phyloP scores from a whole-genome alignment of 2,888 invertebrate species.

The Bellardia bayeri region DNA sequence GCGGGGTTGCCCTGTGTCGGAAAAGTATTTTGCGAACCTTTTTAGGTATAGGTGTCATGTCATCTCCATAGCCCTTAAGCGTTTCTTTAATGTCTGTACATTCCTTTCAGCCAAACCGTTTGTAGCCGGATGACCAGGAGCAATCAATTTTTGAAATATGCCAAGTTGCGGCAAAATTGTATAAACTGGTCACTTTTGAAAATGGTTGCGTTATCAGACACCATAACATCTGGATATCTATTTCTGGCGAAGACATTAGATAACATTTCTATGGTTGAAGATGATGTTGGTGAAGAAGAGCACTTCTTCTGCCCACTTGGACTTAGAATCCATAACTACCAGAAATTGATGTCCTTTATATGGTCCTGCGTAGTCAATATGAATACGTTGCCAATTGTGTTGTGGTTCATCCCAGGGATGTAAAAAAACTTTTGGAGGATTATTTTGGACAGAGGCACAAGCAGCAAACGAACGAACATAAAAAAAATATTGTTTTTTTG shows the following conservation, averaged over 20 bases:
- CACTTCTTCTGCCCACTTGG: slow-evolving; percentile 63
- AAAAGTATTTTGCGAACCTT: slow-evolving; percentile 26
- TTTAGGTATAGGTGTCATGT: slow-evolving; percentile 82
- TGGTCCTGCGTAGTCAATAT: slow-evolving; percentile 64
- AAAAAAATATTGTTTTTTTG: slow-evolving; percentile 40
- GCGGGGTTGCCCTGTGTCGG: slow-evolving; percentile 56
- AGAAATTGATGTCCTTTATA: slow-evolving; percentile 47
- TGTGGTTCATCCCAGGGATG: slow-evolving; percentile 67
- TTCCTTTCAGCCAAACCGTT: slow-evolving; percentile 27
- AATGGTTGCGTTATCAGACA: slow-evolving; percentile 31
- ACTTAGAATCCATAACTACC: slow-evolving; percentile 53
- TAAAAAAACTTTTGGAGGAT: slow-evolving; percentile 48
- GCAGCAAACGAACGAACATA: slow-evolving; percentile 72
- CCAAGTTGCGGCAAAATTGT: slow-evolving; percentile 45
- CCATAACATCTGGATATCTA: slow-evolving; percentile 13
- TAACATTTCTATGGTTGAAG: slow-evolving; percentile 60
- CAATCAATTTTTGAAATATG: slow-evolving; percentile 60
- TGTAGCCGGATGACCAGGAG: slow-evolving; percentile 5
- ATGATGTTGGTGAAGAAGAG: slow-evolving; percentile 57
- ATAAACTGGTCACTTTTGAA: slow-evolving; percentile 63
- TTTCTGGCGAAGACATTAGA: slow-evolving; percentile 63
- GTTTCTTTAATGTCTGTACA: slow-evolving; percentile 47
- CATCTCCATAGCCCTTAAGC: slow-evolving; percentile 48
- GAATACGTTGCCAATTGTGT: slow-evolving; percentile 60
- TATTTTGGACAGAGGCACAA: slow-evolving; percentile 68